Evolutionary conservation across 2,113 vertebrate species (phyloP).

Genomic region (Toxostoma redivivum): DNA sequence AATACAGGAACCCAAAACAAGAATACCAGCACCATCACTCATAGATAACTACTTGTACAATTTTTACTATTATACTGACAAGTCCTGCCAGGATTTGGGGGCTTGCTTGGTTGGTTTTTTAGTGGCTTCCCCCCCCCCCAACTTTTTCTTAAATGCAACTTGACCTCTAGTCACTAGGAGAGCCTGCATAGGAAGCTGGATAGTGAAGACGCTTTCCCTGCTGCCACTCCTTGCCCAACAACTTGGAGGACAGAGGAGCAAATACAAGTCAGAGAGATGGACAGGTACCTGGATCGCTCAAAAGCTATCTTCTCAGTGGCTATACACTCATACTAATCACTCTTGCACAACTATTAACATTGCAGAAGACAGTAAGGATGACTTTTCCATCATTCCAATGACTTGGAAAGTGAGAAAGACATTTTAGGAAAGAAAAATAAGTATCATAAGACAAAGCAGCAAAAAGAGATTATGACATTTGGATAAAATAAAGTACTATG

Average conservation of each 20-base stretch:
- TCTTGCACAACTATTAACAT: neutral
- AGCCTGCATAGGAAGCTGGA: neutral
- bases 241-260: neutral
- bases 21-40: neutral
- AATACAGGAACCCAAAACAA: neutral
- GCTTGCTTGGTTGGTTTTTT: neutral
- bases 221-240: neutral
- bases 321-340: neutral
- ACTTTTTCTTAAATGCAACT: neutral
- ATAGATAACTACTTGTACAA: neutral
- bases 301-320: neutral
- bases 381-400: neutral
- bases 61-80: neutral
- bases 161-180: neutral
- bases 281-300: neutral
- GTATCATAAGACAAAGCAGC: neutral
- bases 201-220: neutral
- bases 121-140: fast-evolving
- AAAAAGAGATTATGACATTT: neutral
- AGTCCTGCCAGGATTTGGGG: neutral
- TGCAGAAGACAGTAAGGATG: neutral
- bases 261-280: neutral
- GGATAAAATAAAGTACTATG: neutral
- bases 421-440: neutral
- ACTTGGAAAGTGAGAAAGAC: neutral